Evolutionary conservation across 2,797 vertebrate species (phyloP).

Genomic region (Heteromormyrus szaboi): DNA sequence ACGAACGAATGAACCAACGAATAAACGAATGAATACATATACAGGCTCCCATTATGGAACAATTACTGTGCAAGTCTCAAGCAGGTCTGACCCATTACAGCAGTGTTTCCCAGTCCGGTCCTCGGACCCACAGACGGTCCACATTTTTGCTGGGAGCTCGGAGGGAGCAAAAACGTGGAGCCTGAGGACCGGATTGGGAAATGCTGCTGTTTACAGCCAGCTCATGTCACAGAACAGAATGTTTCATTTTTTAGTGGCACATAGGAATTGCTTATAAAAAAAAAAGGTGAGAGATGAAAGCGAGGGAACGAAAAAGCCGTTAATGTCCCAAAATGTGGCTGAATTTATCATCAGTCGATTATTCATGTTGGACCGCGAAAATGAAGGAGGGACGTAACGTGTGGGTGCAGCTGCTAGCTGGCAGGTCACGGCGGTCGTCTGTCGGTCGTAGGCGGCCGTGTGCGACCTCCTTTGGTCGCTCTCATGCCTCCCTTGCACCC

Average conservation of each 20-base stretch:
- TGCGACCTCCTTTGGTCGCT: background rate
- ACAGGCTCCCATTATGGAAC: background rate
- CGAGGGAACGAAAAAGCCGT: background rate
- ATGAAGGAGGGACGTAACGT: background rate
- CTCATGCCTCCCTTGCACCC: background rate
- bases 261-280: background rate
- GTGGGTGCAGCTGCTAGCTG: background rate
- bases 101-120: background rate
- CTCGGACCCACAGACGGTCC: background rate
- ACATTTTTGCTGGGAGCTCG: background rate
- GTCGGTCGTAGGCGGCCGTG: background rate
- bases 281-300: background rate
- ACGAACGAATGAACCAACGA: background rate
- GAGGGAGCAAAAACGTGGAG: background rate
- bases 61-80: background rate
- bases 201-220: background rate
- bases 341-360: background rate
- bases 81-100: background rate
- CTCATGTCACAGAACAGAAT: background rate
- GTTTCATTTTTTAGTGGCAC: background rate
- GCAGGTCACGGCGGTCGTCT: background rate
- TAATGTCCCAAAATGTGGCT: background rate
- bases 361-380: background rate
- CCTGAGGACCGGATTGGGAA: background rate
- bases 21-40: background rate